Evolutionary conservation across 2,113 vertebrate species (phyloP).

Genomic region (Crypturellus undulatus): DNA sequence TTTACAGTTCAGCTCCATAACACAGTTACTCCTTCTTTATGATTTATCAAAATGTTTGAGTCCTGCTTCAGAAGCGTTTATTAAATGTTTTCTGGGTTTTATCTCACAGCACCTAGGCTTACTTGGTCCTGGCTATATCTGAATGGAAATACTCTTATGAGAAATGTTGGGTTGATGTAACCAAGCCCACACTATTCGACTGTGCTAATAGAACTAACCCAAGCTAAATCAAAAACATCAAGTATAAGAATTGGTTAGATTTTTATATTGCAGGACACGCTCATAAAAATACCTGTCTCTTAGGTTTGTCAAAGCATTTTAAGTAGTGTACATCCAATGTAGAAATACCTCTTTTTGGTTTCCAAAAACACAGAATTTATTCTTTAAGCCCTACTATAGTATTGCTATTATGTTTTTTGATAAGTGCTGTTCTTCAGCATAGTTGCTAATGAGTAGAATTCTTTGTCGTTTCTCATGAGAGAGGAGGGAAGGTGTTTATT

Average conservation of each 20-base stretch:
- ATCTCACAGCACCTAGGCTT: rapidly evolving
- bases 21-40: background rate
- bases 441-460: background rate
- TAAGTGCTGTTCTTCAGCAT: background rate
- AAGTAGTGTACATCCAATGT: background rate
- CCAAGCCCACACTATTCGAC: background rate
- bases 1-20: background rate
- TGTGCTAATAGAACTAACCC: background rate
- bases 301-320: background rate
- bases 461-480: background rate
- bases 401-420: background rate
- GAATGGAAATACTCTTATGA: background rate
- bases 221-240: background rate
- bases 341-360: background rate
- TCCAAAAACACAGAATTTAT: background rate
- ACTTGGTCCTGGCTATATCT: background rate
- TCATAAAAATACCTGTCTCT: background rate
- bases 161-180: background rate
- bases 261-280: background rate
- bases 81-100: background rate
- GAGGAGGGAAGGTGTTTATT: background rate
- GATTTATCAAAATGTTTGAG: background rate
- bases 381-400: background rate
- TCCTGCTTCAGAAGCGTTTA: background rate
- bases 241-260: background rate